Evolutionary conservation across 2,113 vertebrate genomes (phyloP).

Genomic region (Thamnophis sirtalis): DNA sequence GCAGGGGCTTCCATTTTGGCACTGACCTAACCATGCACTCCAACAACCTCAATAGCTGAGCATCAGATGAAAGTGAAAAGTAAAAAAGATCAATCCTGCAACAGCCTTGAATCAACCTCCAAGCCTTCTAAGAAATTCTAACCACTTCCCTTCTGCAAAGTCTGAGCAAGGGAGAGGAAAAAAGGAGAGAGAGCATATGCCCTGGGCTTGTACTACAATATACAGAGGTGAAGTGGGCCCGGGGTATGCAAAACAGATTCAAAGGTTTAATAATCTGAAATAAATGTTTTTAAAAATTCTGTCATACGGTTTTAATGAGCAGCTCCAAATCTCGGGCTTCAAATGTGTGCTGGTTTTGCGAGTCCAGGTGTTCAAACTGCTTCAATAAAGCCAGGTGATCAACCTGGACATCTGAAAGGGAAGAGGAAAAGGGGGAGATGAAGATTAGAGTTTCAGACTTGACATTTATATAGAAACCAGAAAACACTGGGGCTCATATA

Average conservation of each 20-base stretch:
- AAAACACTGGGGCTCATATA: not conserved
- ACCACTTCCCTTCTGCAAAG: not conserved
- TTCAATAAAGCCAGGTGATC: slow-evolving; percentile 83
- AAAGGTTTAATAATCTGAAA: not conserved
- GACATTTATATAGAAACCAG: not conserved
- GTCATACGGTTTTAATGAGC: slow-evolving; percentile 81
- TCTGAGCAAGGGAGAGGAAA: not conserved
- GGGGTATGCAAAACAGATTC: not conserved
- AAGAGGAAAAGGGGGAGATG: not conserved
- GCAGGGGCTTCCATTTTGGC: not conserved
- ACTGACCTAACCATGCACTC: not conserved
- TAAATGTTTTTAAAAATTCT: not conserved
- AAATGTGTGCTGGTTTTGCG: slow-evolving; percentile 89
- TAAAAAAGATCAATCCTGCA: not conserved
- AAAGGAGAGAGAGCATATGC: not conserved
- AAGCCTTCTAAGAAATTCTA: not conserved
- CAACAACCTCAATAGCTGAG: not conserved
- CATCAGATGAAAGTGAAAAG: not conserved
- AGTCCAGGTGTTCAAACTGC: slow-evolving; percentile 91
- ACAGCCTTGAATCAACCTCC: not conserved
- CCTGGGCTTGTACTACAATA: not conserved
- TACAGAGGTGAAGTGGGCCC: not conserved
- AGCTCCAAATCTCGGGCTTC: slow-evolving; percentile 90
- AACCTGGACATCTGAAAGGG: slow-evolving; percentile 78
- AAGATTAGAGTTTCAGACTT: too few relatives aligned